These are phyloP conservation scores for Ophioderma brevispina DNA, from an alignment of 35 echinoderm and acorn worm species.

Conservation along the genomic window DNA sequence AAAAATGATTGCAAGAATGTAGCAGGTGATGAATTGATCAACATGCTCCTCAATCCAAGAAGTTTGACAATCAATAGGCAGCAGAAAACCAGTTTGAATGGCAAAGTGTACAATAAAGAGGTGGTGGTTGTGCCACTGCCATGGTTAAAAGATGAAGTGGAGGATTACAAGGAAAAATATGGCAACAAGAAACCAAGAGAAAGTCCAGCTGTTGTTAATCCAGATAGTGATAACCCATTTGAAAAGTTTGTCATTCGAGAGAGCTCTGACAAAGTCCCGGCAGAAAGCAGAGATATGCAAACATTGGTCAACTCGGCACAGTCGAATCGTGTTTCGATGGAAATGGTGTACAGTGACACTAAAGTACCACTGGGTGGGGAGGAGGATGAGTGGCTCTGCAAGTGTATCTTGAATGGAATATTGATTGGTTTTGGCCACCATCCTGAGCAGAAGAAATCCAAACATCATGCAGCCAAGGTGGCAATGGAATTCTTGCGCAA, in stretches of 20 bases:
- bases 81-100: neutral
- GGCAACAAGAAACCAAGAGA: neutral
- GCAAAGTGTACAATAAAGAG: neutral
- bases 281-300: neutral
- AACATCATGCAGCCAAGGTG: conserved; percentile 13
- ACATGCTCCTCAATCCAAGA: neutral
- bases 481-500: conserved; percentile 21
- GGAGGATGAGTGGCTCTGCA: neutral
- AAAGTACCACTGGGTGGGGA: neutral
- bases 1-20: neutral
- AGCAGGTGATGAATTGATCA: neutral
- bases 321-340: neutral
- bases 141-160: neutral
- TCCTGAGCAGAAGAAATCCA: neutral
- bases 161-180: neutral
- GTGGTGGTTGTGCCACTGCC: neutral
- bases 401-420: neutral
- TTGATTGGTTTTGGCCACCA: neutral
- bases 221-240: neutral
- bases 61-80: neutral
- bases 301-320: conserved; percentile 16
- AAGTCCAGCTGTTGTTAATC: neutral
- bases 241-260: neutral
- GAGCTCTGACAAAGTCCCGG: neutral
- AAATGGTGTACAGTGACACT: neutral